Evolutionary conservation across 2,113 vertebrate species (phyloP), one percentile per base, ranked within the genome.

Genomic region (Hiodon tergisus): DNA sequence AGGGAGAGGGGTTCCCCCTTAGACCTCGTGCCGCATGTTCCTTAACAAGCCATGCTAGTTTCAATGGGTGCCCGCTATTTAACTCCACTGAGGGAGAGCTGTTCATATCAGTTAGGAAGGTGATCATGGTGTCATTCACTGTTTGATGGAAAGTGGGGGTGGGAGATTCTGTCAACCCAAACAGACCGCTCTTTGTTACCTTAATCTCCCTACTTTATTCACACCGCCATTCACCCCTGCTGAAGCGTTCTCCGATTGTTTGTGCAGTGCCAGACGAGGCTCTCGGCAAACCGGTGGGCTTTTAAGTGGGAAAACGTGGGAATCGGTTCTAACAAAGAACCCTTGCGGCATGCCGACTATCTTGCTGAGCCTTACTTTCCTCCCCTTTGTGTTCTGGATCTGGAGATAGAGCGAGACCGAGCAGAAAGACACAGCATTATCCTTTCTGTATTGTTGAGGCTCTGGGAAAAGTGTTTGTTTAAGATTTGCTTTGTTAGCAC

Each of bases 161-260:
- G 31, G 31, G 31, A 31, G 31, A 31, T 31, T 31, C 31, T 31
- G 31, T 7, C 54, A 57, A 8, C 46, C 46, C 58, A 61, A 11
- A 48, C 74, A 78, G 84, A 83, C 77, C 77, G 80, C 73, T 85
- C 85, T 88, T 86, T 86, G 81, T 86, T 87, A 82, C 84, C 78
- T 76, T 76, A 52, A 70, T 77, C 77, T 70, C 67, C 79, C 63
- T 76, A 16, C 47, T 62, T 51, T 1, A 62, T 62, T 71, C 14
- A 74, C 72, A 80, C n/a, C 69, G 71, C 73, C 69, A 54, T 51
- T 6, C 62, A 62, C 67, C 68, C 59, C 59, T n/a, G 14, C 4
- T 58, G 66, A 76, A 55, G 13, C 59, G n/a, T 79, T 74, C 9
- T 78, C 75, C 72, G 67, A 69, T 61, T 73, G 50, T 48, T 72